These are phyloP conservation scores for Mizuhopecten yessoensis DNA, from an alignment of 1,140 invertebrate genomes.

Conservation along the genomic window DNA sequence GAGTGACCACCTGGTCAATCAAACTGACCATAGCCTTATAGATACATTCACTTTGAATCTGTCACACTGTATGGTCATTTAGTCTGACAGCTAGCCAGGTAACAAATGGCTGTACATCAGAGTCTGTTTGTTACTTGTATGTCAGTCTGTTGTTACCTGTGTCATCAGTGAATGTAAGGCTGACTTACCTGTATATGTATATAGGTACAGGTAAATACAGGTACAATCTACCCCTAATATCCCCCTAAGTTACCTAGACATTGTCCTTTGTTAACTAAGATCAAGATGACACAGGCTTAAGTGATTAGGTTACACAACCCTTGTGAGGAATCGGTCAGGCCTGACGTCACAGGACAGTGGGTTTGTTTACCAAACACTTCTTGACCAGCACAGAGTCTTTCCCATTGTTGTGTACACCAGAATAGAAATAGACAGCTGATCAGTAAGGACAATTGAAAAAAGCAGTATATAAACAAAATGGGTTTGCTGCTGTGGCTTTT, in stretches of 20 bases:
- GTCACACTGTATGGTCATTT: neutral
- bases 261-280: neutral
- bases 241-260: neutral
- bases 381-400: neutral
- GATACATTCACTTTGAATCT: neutral
- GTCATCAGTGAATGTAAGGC: neutral
- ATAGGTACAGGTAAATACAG: too few relatives aligned
- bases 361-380: slow-evolving; percentile 28
- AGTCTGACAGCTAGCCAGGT: neutral
- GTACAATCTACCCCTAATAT: neutral
- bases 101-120: neutral
- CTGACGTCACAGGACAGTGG: neutral
- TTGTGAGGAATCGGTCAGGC: neutral
- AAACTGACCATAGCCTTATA: neutral
- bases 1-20: neutral
- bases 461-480: too few relatives aligned
- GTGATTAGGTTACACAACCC: slow-evolving; percentile 16
- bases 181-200: too few relatives aligned
- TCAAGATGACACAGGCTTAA: slow-evolving; percentile 6
- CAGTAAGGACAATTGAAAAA: neutral
- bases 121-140: neutral
- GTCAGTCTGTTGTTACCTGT: neutral
- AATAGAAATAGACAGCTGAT: neutral
- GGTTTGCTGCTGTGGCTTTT: neutral
- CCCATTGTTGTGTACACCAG: neutral